phyloP scores from a whole-genome alignment of 1,140 invertebrate species.

The Zelostemma sp. region DNA sequence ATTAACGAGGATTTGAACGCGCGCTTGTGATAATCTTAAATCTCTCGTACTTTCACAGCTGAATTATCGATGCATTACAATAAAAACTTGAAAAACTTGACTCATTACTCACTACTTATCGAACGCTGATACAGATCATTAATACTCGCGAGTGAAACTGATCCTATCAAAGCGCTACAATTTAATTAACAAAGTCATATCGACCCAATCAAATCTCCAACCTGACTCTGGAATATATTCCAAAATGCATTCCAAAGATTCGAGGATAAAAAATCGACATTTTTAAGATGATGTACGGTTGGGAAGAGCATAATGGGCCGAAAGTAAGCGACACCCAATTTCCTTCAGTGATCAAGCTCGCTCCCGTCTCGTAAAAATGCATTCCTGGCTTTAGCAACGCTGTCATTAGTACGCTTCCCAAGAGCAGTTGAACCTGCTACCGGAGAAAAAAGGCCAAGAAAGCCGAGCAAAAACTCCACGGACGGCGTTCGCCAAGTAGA shows the following conservation, averaged over 20 bases:
- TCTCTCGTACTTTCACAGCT: neutral
- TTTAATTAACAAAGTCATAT: neutral
- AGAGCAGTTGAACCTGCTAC: conserved; percentile 7
- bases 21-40: neutral
- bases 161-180: neutral
- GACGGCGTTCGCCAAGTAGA: conserved; percentile 13
- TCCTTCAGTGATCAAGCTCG: neutral
- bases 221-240: no score
- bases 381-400: conserved; percentile 4
- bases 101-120: neutral
- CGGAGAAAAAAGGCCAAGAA: conserved; percentile 21
- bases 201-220: no score
- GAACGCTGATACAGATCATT: neutral
- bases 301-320: neutral
- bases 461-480: conserved; percentile 14
- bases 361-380: neutral
- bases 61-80: neutral
- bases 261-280: neutral
- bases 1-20: neutral
- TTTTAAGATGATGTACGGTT: neutral
- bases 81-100: neutral
- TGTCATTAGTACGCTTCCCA: conserved; percentile 23
- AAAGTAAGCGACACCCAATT: conserved; percentile 3
- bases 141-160: neutral
- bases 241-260: no score